Base-by-base conservation (phyloP, 2,797 vertebrate genomes). In the Poliocrania exsul region DNA sequence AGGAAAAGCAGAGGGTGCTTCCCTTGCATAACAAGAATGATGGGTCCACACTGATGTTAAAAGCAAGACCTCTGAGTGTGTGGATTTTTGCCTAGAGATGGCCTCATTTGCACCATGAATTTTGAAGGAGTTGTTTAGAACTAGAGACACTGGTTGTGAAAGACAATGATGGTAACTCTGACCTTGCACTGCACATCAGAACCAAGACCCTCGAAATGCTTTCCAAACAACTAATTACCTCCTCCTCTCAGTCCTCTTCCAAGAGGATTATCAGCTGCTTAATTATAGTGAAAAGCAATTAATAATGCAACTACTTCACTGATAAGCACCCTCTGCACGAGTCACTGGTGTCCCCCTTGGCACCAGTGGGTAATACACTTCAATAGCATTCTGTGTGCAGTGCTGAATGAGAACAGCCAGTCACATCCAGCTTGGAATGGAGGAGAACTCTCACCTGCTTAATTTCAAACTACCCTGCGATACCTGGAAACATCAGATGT, bases 381-480 rank as follows among this genome's bases (percentile, higher is more conserved):
- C 5, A 37, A 16, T 5, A 19, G 61, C 53, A 47, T 1, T 2
- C 38, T 3, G 1, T 0, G 5, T 4, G 50, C 33, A 19, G 0
- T 0, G 1, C 16, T 9, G 62, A 75, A 29, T 2, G 61, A 25
- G 71, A 13, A 20, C 29, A 21, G 21, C 17, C 16, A 18, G 11
- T 6, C 49, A 29, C 25, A 4, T 10, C 54, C 38, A 5, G 1
- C 2, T 2, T 33, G 74, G 61, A 24, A 31, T 0, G 7, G 66
- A 35, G 57, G 9, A 47, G 38, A 83, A 16, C 19, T 6, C 24
- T 2, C 9, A 17, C 50, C 25, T 28, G 38, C 4, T n/a, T 7
- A 0, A 37, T 20, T 42, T 29, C 51, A 29, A 46, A 13, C 40
- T 17, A 5, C 25, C 5, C 69, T 11, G 4, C 50, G 18, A 28